Evolutionary conservation across 2,797 vertebrate genomes (phyloP).

Genomic region (Pseudomugil gertrudae): DNA sequence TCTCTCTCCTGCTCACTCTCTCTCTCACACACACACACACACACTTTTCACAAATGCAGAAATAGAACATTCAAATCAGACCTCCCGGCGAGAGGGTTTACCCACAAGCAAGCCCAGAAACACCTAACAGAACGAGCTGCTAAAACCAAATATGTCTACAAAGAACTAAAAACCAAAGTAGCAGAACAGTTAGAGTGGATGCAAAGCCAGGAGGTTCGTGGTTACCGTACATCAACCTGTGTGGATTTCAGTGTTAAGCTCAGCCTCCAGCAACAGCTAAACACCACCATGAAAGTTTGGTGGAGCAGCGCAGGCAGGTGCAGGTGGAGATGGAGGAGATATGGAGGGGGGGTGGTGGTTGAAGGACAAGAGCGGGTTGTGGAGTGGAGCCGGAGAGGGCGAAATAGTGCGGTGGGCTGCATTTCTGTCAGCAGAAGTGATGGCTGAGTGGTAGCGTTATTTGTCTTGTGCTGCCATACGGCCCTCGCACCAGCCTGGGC

Average conservation of each 20-base stretch:
- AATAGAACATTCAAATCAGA: constrained; percentile 64
- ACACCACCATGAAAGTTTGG: constrained; percentile 62
- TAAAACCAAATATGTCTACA: constrained; percentile 34
- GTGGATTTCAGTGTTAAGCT: constrained; percentile 37
- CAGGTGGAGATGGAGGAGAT: constrained; percentile 63
- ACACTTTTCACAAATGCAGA: constrained; percentile 44
- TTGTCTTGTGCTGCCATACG: constrained; percentile 87
- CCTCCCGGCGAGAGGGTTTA: constrained; percentile 52
- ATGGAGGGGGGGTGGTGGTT: constrained; percentile 26
- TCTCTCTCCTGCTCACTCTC: constrained; percentile 38
- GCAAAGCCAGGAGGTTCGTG: constrained; percentile 32
- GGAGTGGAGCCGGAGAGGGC: constrained; percentile 80
- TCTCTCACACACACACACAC: constrained; percentile 6
- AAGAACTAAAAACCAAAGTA: constrained; percentile 18
- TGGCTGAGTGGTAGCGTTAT: constrained; percentile 85
- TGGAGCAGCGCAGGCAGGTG: constrained; percentile 66
- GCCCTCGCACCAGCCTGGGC: constrained; percentile 81
- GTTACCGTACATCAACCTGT: constrained; percentile 39
- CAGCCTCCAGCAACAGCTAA: constrained; percentile 48
- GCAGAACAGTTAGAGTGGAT: constrained; percentile 39
- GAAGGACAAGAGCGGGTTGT: constrained; percentile 76
- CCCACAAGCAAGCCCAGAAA: constrained; percentile 46
- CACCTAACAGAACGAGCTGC: constrained; percentile 39
- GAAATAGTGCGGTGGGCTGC: constrained; percentile 86
- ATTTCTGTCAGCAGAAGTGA: constrained; percentile 89